Evolutionary conservation across 2,888 invertebrate species (phyloP).

Genomic region (Nemapogon koenigi): DNA sequence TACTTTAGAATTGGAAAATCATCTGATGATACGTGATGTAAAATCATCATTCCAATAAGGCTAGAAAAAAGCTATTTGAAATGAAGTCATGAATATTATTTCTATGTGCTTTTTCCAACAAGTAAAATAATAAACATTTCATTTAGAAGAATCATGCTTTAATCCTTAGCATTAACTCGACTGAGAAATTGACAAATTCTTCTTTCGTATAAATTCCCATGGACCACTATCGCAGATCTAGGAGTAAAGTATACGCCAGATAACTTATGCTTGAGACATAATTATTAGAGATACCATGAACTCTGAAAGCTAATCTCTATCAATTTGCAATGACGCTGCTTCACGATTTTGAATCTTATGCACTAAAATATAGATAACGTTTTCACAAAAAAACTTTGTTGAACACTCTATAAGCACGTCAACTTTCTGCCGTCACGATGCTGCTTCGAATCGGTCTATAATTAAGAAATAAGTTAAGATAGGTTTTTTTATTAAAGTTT

Average conservation of each 20-base stretch:
- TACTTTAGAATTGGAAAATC: too few species aligned
- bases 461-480: slow-evolving; percentile 65
- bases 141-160: too few species aligned
- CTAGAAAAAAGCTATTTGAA: too few species aligned
- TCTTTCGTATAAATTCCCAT: too few species aligned
- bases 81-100: too few species aligned
- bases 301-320: slow-evolving; percentile 36
- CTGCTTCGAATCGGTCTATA: slow-evolving; percentile 60
- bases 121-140: too few species aligned
- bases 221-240: slow-evolving; percentile 8
- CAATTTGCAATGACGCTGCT: slow-evolving; percentile 19
- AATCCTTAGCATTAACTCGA: too few species aligned
- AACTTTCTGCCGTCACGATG: slow-evolving; percentile 42
- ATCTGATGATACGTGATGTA: too few species aligned
- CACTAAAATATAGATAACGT: slow-evolving; percentile 21
- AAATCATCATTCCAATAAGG: too few species aligned
- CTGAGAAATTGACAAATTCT: too few species aligned
- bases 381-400: slow-evolving; percentile 13
- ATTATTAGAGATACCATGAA: slow-evolving; percentile 57
- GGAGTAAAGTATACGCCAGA: slow-evolving; percentile 38
- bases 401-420: slow-evolving; percentile 23
- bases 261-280: slow-evolving; percentile 57
- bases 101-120: too few species aligned
- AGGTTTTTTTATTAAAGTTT: slow-evolving; percentile 58
- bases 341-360: slow-evolving; percentile 25